Conservation (phyloP, 1,140 invertebrate species). For the Cataglyphis hispanica region DNA sequence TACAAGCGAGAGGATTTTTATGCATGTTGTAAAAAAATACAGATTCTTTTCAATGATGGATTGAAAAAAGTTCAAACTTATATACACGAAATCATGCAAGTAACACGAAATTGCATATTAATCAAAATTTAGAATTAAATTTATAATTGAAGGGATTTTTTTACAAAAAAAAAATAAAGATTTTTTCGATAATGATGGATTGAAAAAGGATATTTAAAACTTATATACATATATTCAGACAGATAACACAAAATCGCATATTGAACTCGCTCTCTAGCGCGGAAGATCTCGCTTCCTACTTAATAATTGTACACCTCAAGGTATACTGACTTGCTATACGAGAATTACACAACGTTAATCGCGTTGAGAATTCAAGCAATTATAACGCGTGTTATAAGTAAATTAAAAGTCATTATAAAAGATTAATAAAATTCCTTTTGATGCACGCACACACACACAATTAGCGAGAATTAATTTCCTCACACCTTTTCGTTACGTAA, state of each 20-base stretch:
- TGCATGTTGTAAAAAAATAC: not conserved
- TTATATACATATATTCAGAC: not conserved
- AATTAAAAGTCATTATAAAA: not conserved
- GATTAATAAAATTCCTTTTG: not conserved
- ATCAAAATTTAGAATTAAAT: conserved; percentile 52
- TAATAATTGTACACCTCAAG: not conserved
- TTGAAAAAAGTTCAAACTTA: not conserved
- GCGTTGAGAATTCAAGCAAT: not conserved
- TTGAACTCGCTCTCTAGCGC: not conserved
- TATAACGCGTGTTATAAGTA: not conserved
- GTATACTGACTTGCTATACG: not conserved
- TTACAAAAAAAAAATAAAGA: not conserved
- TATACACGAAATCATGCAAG: not conserved
- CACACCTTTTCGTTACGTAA: conserved; percentile 12
- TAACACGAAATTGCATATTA: not conserved
- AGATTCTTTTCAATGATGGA: not conserved
- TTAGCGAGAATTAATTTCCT: not conserved
- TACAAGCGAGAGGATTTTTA: not conserved
- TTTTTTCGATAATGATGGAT: not conserved
- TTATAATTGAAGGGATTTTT: not conserved
- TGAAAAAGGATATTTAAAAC: not conserved
- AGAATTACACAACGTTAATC: conserved; percentile 14
- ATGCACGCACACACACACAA: no score
- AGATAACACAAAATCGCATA: not conserved
- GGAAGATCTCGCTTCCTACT: conserved; percentile 23